A percentile compares a stretch with the other conserved stretches of the same genome.
These are phyloP conservation scores for Pocillopora grandis DNA, from an alignment of 92 coral and sea anemone genomes.

Conservation along the genomic window DNA sequence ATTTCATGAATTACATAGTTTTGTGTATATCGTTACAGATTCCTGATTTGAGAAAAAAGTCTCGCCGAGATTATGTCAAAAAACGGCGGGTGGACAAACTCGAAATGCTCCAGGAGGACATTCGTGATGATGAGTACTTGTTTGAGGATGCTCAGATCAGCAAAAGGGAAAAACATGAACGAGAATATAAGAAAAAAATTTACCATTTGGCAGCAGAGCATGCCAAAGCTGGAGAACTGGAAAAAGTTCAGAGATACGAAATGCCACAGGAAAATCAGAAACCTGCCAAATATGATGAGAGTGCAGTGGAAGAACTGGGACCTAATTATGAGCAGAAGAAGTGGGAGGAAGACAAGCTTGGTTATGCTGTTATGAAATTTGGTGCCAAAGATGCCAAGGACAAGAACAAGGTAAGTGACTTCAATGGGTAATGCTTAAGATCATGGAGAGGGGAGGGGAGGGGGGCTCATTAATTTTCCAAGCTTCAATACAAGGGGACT, in stretches of 20 bases:
- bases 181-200: constrained; percentile 90
- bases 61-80: constrained; percentile 93
- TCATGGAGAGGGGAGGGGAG: too few species aligned
- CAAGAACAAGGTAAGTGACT: constrained; percentile 78
- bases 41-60: constrained; percentile 88
- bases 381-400: constrained; percentile 98
- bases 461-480: too few species aligned
- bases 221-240: constrained; percentile 85
- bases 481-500: too few species aligned
- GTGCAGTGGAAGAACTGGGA: constrained; percentile 86
- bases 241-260: constrained; percentile 81
- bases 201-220: constrained; percentile 80
- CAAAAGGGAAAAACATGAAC: constrained; percentile 74
- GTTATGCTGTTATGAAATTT: constrained; percentile 94
- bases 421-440: too few species aligned
- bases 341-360: constrained; percentile 98
- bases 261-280: constrained; percentile 92
- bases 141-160: constrained; percentile 75
- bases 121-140: constrained; percentile 88
- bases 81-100: constrained; percentile 91
- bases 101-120: constrained; percentile 92
- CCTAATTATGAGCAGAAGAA: constrained; percentile 98
- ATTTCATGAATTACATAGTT: too few species aligned
- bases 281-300: constrained; percentile 96
- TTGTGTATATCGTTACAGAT: constrained; percentile 42